Evolutionary conservation across 2,113 vertebrate species (phyloP), one percentile per base, ranked within the genome.

Genomic region (Cyanoderma ruficeps): DNA sequence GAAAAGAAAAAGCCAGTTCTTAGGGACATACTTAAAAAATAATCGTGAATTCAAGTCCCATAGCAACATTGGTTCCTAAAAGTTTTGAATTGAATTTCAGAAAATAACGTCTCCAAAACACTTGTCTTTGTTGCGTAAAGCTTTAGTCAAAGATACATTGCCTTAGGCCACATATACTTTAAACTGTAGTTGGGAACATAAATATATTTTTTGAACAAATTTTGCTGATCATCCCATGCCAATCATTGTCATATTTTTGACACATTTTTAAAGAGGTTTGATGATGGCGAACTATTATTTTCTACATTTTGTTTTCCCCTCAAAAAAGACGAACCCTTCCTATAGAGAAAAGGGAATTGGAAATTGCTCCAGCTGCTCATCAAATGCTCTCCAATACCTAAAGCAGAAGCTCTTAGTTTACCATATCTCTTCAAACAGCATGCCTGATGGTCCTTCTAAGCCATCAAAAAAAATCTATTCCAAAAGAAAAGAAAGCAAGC

Each of bases 301-400:
- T 81, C 9, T 8, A 13, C 13, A 5, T 10, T 20, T 28, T n/a
- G 35, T 39, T 22, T 10, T 1, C 1, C 6, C 8, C 7, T 9
- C 0, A 2, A 33, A 75, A 65, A 31, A 42, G 7, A 2, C 13
- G 5, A 68, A 16, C 1, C 4, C 6, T 81, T 67, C 13, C 10
- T 50, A 17, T 3, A 72, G 25, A 86, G 22, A 42, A 81, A 78
- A 50, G 1, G 33, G 13, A 59, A 53, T 8, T 72, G 42, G 13
- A 89, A 81, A 67, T 93, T 3, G 0, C 65, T 78, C 12, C 33
- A 67, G 20, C 3, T 37, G 1, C 8, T 59, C 13, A 28, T 46
- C 25, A 67, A 70, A 89, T 64, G 5, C 20, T 31, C 7, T 72
- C 23, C n/a, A 64, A 25, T 28, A 60, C 5, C 6, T 60, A 80